phyloP scores from a whole-genome alignment of 2,797 vertebrate genomes.

The Anolis apletophallus region DNA sequence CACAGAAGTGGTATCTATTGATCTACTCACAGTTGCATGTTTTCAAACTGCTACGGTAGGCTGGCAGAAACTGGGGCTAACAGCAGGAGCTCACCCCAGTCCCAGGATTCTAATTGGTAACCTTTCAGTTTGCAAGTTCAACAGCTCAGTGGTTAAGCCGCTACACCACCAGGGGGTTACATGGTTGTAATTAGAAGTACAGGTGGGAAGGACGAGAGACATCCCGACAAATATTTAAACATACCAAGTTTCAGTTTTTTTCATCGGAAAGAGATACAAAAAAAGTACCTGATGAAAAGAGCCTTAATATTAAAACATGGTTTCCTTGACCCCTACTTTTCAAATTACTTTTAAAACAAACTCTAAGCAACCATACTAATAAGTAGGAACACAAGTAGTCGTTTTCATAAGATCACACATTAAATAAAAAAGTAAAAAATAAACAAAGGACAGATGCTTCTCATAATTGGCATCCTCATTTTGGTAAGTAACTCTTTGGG shows the following conservation, averaged over 20 bases:
- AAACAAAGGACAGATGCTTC: constrained; percentile 29
- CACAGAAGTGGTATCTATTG: no score
- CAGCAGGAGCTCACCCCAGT: no score
- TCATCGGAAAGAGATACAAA: constrained; percentile 39
- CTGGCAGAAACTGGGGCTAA: no score
- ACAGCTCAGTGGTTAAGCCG: no score
- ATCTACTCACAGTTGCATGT: no score
- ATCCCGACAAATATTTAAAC: constrained; percentile 35
- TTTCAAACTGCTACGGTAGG: no score
- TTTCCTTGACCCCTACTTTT: constrained; percentile 54
- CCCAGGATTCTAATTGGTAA: no score
- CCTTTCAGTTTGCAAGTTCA: no score
- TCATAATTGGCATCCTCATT: constrained; percentile 50
- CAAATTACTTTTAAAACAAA: constrained; percentile 40
- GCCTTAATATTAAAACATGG: constrained; percentile 37
- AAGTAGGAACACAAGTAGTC: constrained; percentile 48
- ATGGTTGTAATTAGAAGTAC: constrained; percentile 46
- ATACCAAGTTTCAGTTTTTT: constrained; percentile 7
- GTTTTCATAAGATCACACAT: constrained; percentile 33
- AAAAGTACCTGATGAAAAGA: constrained; percentile 22
- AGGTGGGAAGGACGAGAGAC: constrained; percentile 43
- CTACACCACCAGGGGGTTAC: neutral
- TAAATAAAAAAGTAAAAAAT: constrained; percentile 51
- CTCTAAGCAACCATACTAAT: constrained; percentile 34
- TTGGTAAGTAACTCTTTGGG: constrained; percentile 69